Base-by-base conservation (phyloP, 2,797 vertebrate genomes). In the Myotis planiceps region DNA sequence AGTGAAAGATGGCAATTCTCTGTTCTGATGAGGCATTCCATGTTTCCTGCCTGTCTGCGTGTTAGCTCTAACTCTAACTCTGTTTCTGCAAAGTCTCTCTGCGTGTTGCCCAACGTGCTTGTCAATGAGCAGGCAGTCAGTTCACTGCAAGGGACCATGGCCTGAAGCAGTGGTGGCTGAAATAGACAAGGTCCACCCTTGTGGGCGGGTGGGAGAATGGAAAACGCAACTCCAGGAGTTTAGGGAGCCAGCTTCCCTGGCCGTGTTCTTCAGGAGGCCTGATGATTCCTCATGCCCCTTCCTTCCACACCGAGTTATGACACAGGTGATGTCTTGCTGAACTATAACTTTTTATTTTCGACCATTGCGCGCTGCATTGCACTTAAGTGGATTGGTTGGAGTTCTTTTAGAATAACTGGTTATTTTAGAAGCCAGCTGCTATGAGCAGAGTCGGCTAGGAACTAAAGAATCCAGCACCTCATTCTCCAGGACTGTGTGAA, bases 71-170 rank as follows among this genome's bases (percentile, higher is more conserved):
- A 72, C 96, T 97, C 87, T 79, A 92, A 95, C 94, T 97, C 90
- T 96, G 63, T 91, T 89, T 92, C 92, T 37, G 91, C 69, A 92
- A 97, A 96, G 96, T 95, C 83, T 66, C 32, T 72, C 95, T 92
- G 55, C 25, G 3, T 96, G 97, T 96, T 94, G 80, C 96, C 94
- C 98, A 90, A 1, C 0, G 3, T 76, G 82, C 90, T 55, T 29
- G 55, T 94, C 88, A 95, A 82, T 96, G 90, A 90, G 19, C 84
- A 94, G 34, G 82, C 88, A 82, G 55, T 96, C 92, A 8, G 0
- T 78, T 69, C 49, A 5, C 92, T 97, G 97, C 69, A 0, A 95
- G 92, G 79, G 55, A 80, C 83, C 72, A 13, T 74, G 81, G 8
- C 88, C 60, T 21, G 68, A 91, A 3, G 37, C 15, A 25, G 14